phyloP scores from a whole-genome alignment of 1,140 invertebrate genomes.

The Pentalonia nigronervosa region DNA sequence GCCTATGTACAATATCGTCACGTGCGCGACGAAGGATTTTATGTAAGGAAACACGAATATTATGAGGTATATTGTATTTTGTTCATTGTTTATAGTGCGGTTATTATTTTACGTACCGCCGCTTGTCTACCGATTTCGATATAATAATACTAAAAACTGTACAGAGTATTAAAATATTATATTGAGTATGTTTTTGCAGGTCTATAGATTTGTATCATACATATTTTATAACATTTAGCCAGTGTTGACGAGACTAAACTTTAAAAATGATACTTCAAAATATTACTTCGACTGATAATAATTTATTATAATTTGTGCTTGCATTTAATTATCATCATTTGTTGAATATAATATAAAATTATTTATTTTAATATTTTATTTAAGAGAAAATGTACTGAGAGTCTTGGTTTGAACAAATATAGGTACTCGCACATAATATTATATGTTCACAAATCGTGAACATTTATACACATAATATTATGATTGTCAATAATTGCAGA shows the following conservation, averaged over 20 bases:
- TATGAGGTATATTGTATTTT: background rate
- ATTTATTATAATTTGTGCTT: background rate
- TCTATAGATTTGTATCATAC: background rate
- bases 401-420: background rate
- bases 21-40: background rate
- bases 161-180: background rate
- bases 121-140: background rate
- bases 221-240: background rate
- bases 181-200: background rate
- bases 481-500: background rate
- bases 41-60: background rate
- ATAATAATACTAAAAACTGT: background rate
- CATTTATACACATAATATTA: background rate
- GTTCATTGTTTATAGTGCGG: slow-evolving; percentile 7
- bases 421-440: too few species aligned
- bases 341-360: background rate
- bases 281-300: background rate
- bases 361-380: background rate
- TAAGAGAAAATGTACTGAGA: background rate
- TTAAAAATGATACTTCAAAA: background rate
- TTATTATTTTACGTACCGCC: background rate
- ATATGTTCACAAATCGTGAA: background rate
- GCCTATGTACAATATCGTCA: background rate
- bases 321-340: background rate
- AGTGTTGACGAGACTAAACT: background rate